Evolutionary conservation across 2,888 invertebrate genomes (phyloP), one percentile per base, ranked within the genome.

Genomic region (Lagria hirta): DNA sequence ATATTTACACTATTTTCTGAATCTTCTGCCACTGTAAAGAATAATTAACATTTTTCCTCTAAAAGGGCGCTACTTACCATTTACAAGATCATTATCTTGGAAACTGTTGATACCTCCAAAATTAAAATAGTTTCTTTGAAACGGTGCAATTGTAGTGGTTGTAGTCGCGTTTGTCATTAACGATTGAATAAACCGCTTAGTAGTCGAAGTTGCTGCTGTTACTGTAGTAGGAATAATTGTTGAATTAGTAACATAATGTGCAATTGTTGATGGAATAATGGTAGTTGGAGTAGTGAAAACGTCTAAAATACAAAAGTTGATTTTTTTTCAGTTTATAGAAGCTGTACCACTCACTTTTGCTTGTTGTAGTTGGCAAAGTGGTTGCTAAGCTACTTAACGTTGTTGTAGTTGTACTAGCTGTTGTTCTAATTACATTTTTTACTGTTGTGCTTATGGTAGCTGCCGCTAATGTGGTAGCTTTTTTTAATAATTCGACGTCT

Each of bases 401-500:
- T 5, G 63, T 58, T 15, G 61, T 49, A 22, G 65, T 53, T 20
- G 64, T 57, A 26, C 55, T 55, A 30, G 63, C 53, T 6, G 75
- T 75, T 13, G 76, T 73, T 58, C 73, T 65, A 59, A 69, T 67
- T 55, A 70, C 45, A 58, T 65, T 54, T 62, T 61, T 38, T 13
- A 58, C 22, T 14, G 57, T 53, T 20, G 55, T 65, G 58, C 66
- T 58, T 17, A 48, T 63, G 65, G 73, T 75, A 52, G 69, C 71
- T 43, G 69, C 56, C 4, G 64, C 58, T 3, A 67, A 57, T 34
- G 60, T 65, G 32, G 75, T 71, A 48, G 77, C 71, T 33, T 78
- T 75, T 22, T 77, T 75, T 32, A 79, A 76, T 35, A 77, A 73
- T 42, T 69, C 43, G 13, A 60, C 66, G 21, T 73, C 72, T 60